Conservation (phyloP, 1,140 invertebrate genomes). For the Euwallacea fornicatus region DNA sequence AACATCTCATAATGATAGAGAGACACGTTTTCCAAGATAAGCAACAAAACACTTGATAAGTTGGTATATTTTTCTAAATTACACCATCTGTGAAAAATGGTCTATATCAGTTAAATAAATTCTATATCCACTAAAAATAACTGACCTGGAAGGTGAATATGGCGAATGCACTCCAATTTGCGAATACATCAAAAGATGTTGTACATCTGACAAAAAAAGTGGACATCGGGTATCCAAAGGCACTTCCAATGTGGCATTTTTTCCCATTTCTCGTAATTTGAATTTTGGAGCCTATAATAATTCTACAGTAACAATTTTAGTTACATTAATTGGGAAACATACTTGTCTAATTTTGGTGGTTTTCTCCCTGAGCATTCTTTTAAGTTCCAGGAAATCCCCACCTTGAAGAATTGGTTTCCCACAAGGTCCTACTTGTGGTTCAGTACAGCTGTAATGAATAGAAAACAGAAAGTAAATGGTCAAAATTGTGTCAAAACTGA, state of each 20-base stretch:
- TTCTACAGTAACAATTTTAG: neutral
- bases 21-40: slow-evolving; percentile 78
- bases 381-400: slow-evolving; percentile 59
- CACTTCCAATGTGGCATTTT: slow-evolving; percentile 61
- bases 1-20: slow-evolving; percentile 70
- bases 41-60: slow-evolving; percentile 69
- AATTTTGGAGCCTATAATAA: slow-evolving; percentile 57
- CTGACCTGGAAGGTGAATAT: slow-evolving; percentile 58
- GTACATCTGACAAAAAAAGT: slow-evolving; percentile 78
- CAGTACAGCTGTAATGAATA: too few relatives aligned
- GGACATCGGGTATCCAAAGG: slow-evolving; percentile 65
- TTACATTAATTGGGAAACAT: neutral
- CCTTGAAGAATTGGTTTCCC: slow-evolving; percentile 51
- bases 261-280: slow-evolving; percentile 62
- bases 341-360: slow-evolving; percentile 57
- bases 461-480: too few relatives aligned
- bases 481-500: neutral
- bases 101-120: neutral
- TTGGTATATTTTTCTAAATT: slow-evolving; percentile 70
- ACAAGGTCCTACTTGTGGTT: slow-evolving; percentile 19
- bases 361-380: slow-evolving; percentile 58
- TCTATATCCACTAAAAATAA: neutral
- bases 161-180: slow-evolving; percentile 71
- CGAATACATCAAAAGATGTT: slow-evolving; percentile 78
- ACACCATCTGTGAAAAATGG: slow-evolving; percentile 71